Conservation (phyloP, 1,140 invertebrate genomes). For the Magallana angulata region DNA sequence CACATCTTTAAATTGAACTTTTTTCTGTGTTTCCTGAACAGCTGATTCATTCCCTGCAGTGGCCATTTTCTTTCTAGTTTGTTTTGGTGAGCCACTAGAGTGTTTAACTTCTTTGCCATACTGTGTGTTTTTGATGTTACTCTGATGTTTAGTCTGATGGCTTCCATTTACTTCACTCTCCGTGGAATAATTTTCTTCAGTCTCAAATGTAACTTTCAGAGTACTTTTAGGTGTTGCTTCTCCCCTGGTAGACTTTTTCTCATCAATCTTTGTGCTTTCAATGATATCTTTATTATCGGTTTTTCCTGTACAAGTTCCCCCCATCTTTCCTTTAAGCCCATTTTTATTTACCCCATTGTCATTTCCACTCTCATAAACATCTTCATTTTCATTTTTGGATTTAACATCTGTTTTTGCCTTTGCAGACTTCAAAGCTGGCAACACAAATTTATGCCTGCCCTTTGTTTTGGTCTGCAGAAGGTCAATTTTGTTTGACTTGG, state of each 20-base stretch:
- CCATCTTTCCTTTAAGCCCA: not conserved
- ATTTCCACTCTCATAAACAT: not conserved
- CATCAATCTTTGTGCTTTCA: not conserved
- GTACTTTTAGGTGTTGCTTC: not conserved
- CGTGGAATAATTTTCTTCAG: not conserved
- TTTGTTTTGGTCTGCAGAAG: not conserved
- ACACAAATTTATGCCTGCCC: conserved; percentile 1
- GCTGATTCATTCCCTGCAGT: not conserved
- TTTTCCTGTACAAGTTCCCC: not conserved
- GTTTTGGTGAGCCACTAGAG: not conserved
- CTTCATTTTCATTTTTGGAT: not conserved
- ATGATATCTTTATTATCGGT: not conserved
- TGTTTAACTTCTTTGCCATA: not conserved
- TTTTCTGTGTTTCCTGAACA: not conserved
- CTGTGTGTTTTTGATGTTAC: not conserved
- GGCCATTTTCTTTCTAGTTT: not conserved
- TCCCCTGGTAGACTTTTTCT: not conserved
- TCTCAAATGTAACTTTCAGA: conserved; percentile 18
- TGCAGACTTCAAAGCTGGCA: not conserved
- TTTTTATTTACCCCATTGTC: not conserved
- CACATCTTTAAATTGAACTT: conserved; percentile 20
- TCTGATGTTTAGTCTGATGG: not conserved
- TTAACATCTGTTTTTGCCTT: not conserved
- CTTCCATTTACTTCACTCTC: not conserved
- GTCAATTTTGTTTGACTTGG: not conserved